Base-by-base conservation (phyloP, 92 coral and sea anemone genomes). In the Siderastrea radians region DNA sequence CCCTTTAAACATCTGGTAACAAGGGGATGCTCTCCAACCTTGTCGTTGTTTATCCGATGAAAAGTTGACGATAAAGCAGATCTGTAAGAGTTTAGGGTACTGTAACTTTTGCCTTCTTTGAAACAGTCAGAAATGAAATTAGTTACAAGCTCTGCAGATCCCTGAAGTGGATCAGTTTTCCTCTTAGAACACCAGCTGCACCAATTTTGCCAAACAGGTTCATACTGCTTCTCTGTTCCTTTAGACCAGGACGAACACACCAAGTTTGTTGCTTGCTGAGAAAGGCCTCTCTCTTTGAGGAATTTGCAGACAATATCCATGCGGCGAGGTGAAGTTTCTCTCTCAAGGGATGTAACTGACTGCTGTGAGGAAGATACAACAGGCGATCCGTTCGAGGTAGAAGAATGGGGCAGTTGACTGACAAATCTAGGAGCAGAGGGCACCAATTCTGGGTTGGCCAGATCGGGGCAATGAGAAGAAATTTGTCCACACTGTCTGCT, bases 161-260 rank as follows among this genome's bases (percentile, higher is more conserved):
- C 90, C 52, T 88, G 92, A 92, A 92, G 82, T 75, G 58, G 26
- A 88, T 91, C 83, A 88, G 68, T 73, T 90, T 90, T 49, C 84
- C 93, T 86, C 73, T 85, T 59, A 6, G 59, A 8, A 68, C 93
- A 89, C 93, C 91, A 93, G 93, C 91, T 9, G 90, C 81, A 74
- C 88, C 95, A 90, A 64, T 66, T 92, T n/a, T 92, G 89, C 95
- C 91, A 92, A 72, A 76, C 95, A 89, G 93, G 43, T 60, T 89
- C 79, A 93, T 92, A 92, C 53, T 92, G 90, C 70, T 87, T 81
- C 71, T 91, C 94, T 80, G 88, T 87, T 81, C 91, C 94, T 64
- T 86, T 57, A 38, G 95, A 70, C 95, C 90, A 92, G 46, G 94
- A 87, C 82, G 94, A 81, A 49, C 17, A 15, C 80, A 91, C 69